Conservation (phyloP, 1,140 invertebrate genomes). For the Sycophila sp. region DNA sequence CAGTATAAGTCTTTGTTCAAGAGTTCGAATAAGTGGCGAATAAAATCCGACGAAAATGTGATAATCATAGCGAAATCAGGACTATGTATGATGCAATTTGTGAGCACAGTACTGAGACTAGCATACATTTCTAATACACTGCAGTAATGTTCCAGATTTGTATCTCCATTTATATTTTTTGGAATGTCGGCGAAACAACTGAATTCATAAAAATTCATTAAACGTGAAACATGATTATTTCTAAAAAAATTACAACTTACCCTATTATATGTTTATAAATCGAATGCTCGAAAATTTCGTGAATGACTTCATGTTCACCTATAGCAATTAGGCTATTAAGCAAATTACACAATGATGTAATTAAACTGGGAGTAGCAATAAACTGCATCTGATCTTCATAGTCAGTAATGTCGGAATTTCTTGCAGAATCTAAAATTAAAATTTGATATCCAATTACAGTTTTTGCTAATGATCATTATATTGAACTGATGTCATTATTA, state of each 20-base stretch:
- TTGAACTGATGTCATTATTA: not conserved
- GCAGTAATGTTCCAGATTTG: conserved; percentile 57
- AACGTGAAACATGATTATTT: not conserved
- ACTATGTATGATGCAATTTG: conserved; percentile 57
- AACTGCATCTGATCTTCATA: conserved; percentile 46
- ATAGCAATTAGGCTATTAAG: conserved; percentile 63
- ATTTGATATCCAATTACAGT: not conserved
- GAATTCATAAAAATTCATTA: conserved; percentile 35
- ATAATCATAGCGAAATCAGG: conserved; percentile 57
- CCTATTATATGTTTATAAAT: conserved; percentile 57
- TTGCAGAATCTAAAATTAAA: conserved; percentile 43
- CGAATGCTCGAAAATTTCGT: conserved; percentile 56
- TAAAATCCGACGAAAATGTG: conserved; percentile 62
- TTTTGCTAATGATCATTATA: too few relatives aligned
- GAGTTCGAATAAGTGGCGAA: conserved; percentile 60
- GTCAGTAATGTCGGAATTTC: conserved; percentile 45
- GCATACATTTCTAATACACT: conserved; percentile 67
- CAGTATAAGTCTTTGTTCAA: conserved; percentile 63
- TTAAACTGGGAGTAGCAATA: conserved; percentile 62
- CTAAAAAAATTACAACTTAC: conserved; percentile 35
- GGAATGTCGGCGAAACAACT: conserved; percentile 59
- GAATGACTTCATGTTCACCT: conserved; percentile 54
- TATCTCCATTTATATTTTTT: conserved; percentile 49
- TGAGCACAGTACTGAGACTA: conserved; percentile 61
- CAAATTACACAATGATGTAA: conserved; percentile 60